Conservation (phyloP, 2,888 invertebrate species). For the Lasioglossum malachurum region DNA sequence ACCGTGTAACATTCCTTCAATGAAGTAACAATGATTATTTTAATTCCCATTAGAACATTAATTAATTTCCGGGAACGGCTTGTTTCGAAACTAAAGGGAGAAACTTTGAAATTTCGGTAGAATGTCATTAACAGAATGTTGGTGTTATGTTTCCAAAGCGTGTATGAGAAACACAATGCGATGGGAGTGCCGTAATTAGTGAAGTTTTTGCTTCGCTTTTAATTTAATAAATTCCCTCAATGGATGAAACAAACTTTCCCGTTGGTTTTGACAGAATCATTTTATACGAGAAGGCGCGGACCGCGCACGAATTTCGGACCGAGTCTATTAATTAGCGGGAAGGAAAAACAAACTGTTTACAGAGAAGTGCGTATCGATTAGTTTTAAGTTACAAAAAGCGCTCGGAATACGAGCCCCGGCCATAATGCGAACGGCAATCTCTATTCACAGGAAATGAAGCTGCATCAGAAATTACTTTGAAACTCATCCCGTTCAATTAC, state of each 20-base stretch:
- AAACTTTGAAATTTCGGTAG: neutral
- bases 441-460: neutral
- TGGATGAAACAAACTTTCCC: neutral
- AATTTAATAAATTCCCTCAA: neutral
- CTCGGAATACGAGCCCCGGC: neutral
- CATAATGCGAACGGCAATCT: neutral
- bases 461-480: neutral
- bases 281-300: neutral
- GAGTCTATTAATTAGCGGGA: neutral
- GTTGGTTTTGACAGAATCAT: neutral
- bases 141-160: neutral
- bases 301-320: neutral
- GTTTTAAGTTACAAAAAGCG: neutral
- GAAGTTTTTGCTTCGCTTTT: neutral
- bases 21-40: neutral
- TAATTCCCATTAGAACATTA: neutral
- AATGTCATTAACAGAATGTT: conserved; percentile 4
- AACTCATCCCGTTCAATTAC: conserved; percentile 1
- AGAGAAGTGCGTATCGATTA: neutral
- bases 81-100: neutral
- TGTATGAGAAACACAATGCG: neutral
- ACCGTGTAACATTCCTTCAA: no score
- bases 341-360: neutral
- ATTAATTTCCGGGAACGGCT: neutral
- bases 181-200: neutral